Base-by-base conservation (phyloP, 2,888 invertebrate genomes). In the Hypena proboscidalis region DNA sequence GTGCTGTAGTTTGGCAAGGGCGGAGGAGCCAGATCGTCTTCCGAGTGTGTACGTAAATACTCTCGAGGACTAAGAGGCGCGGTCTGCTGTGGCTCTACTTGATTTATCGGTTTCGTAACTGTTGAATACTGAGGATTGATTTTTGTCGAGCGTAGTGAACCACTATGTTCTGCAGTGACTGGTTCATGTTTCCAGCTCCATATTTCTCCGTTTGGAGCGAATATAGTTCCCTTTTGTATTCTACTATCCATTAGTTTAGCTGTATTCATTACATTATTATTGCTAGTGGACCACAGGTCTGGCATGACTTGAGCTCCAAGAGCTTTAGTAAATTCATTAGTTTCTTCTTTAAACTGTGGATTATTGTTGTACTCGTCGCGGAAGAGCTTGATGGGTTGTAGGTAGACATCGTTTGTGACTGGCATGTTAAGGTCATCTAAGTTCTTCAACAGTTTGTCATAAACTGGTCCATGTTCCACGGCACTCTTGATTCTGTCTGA, bases 401-500 rank as follows among this genome's bases (percentile, higher is more conserved):
- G 66, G 40, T 93, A 83, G 9, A 92, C 90, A 60, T 93, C 93
- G 58, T 88, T 83, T 2, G 80, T 77, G 11, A 92, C 83, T 0
- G 91, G 83, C 51, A 93, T 87, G 49, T 91, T 92, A 37, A 92
- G 83, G 23, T 92, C 91, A 27, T 83, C 86, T 14, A 93, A 73
- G 48, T 92, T 86, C 43, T 90, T 91, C 42, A 93, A 86, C 2
- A 93, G 74, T 56, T 92, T 92, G 47, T 93, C 92, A 54, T 93
- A 93, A 19, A 93, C 90, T 0, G 92, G 92, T 0, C 92, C 92
- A 67, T 93, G 93, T 63, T 92, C 90, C 0, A 93, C 88, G 0
- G 92, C 92, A 58, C 93, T 93, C 59, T 93, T 93, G 14, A 93
- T 90, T 56, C 92, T 84, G 40, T 92, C 90, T 0, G 90, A 91